Evolutionary conservation across 2,888 invertebrate species (phyloP), one percentile per base, ranked within the genome.

Genomic region (Fragum fragum): DNA sequence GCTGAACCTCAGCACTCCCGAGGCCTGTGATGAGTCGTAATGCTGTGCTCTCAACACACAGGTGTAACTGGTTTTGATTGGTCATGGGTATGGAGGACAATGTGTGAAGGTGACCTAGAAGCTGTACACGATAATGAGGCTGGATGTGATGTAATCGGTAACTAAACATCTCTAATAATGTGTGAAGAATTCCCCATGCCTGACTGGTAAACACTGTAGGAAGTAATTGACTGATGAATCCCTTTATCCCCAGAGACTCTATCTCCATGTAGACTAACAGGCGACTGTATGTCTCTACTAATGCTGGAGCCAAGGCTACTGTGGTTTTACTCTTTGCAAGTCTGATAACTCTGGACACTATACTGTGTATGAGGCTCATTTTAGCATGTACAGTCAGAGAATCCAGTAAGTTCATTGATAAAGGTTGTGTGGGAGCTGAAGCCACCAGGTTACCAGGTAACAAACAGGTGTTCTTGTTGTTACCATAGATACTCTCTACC

Each of bases 131-230:
- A 94, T 99, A 99, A 95, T 98, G 98, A 0, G 98, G 98, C 91
- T 98, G 98, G 87, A 99, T 98, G 94, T 99, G 99, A 94, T 99
- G 98, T 95, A 99, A 97, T 63, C 99, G 96, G 94, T 98, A 98
- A 81, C 98, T 98, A 94, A 99, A 98, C 98, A 99, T 99, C 95
- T 99, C 99, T 91, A 99, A 94, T 52, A 99, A 95, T 0, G 98
- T 98, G 93, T 99, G 98, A n/a, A 99, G 95, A 75, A 98, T 98
- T 28, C 98, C 98, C 98, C 98, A 98, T 0, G 98, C 98, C 90
- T 98, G 98, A 18, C 97, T 97, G 94, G 98, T 98, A 93, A 98
- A 98, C 53, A 98, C 98, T 32, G 97, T 97, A 0, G 99, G 98
- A 86, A 99, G 95, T 59, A 99, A 95, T 95, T 98, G 98, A 97